Conservation (phyloP, 37 sponge, comb jelly and placozoan species). For the Crambe crambe region DNA sequence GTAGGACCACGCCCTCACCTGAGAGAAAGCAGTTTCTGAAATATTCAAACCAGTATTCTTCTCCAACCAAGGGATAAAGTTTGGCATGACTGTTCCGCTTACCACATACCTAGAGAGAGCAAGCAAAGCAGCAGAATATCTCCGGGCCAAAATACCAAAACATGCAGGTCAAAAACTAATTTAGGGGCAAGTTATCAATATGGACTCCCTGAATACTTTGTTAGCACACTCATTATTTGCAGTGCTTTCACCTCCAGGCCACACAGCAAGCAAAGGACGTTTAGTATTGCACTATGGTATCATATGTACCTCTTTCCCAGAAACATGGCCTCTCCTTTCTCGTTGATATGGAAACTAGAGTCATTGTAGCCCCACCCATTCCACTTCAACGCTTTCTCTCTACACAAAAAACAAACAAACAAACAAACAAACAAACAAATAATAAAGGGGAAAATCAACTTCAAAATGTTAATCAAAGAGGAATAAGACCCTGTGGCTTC, state of each 20-base stretch:
- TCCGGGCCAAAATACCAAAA: too few relatives aligned
- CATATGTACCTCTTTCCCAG: slow-evolving; percentile 58
- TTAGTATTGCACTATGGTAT: too few relatives aligned
- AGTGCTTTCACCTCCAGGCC: too few relatives aligned
- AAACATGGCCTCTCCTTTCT: slow-evolving; percentile 53
- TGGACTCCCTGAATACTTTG: too few relatives aligned
- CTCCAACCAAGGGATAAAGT: slow-evolving; percentile 48
- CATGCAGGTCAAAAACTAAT: too few relatives aligned
- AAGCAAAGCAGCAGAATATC: not conserved
- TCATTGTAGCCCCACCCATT: slow-evolving; percentile 98
- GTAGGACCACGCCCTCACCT: too few relatives aligned
- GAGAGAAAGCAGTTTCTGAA: slow-evolving; percentile 67
- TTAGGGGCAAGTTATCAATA: too few relatives aligned
- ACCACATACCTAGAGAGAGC: slow-evolving; percentile 61
- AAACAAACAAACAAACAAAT: not conserved
- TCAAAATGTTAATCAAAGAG: too few relatives aligned
- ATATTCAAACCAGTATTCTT: slow-evolving; percentile 58
- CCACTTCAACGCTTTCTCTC: slow-evolving; percentile 90
- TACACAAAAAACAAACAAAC: slow-evolving; percentile 10
- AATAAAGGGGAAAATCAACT: too few relatives aligned
- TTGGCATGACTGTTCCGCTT: slow-evolving; percentile 63
- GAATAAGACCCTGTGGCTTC: not conserved
- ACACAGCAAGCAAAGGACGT: too few relatives aligned
- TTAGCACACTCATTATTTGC: too few relatives aligned
- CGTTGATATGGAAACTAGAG: slow-evolving; percentile 78